Percentiles rank a stretch among this genome's conserved stretches.
These are phyloP conservation scores for Malthinus seriepunctatus DNA, from an alignment of 2,888 invertebrate species.

Conservation along the genomic window DNA sequence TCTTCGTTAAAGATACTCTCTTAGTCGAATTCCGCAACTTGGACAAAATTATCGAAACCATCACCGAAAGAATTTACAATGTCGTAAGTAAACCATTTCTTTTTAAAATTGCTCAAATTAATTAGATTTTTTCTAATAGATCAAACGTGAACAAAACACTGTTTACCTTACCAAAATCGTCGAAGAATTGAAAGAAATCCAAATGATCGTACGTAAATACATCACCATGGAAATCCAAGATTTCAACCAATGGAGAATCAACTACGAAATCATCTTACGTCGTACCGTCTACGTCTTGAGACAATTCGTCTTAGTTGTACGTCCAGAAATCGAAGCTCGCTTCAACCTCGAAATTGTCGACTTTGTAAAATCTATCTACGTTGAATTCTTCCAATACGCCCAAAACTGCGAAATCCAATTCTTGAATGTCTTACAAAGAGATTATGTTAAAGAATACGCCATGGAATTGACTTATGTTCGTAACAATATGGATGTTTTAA, in stretches of 20 bases:
- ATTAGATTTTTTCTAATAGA: neutral
- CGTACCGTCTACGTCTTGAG: slow-evolving; percentile 6
- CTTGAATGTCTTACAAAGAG: neutral
- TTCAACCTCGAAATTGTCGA: neutral
- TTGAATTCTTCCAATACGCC: neutral
- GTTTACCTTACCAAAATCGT: slow-evolving; percentile 6
- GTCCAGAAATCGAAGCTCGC: neutral
- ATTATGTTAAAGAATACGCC: slow-evolving; percentile 1
- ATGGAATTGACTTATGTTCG: neutral
- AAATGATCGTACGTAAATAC: slow-evolving; percentile 9
- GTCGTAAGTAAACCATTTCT: neutral
- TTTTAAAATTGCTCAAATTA: too few species aligned
- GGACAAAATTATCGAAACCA: slow-evolving; percentile 9
- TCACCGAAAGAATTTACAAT: slow-evolving; percentile 11
- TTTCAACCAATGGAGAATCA: slow-evolving; percentile 1
- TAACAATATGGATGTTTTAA: neutral
- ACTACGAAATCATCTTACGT: slow-evolving; percentile 1
- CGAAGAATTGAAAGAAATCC: slow-evolving; percentile 12
- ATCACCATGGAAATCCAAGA: neutral
- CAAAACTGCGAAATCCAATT: slow-evolving; percentile 1
- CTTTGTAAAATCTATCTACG: neutral
- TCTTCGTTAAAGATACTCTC: slow-evolving; percentile 8
- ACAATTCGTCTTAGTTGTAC: slow-evolving; percentile 12
- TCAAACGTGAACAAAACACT: neutral
- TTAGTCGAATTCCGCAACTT: slow-evolving; percentile 15